Evolutionary conservation across 2,113 vertebrate genomes (phyloP).

Genomic region (Spheniscus mendiculus): DNA sequence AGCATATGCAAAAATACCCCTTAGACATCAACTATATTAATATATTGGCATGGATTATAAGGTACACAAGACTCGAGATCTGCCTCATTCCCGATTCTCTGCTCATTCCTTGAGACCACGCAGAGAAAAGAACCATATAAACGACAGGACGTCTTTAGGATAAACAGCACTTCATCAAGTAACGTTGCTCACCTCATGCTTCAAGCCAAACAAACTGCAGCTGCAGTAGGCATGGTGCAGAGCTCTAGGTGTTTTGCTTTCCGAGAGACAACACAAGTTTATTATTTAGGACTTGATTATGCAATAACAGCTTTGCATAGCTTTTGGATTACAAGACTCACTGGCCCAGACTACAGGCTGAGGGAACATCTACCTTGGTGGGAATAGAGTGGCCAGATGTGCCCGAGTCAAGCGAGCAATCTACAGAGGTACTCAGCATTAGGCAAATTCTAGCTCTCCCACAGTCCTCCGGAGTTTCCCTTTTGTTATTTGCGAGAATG

Average conservation of each 20-base stretch:
- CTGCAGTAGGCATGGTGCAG: background rate
- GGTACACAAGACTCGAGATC: background rate
- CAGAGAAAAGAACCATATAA: background rate
- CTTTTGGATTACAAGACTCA: background rate
- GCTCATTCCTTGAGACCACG: background rate
- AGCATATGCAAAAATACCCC: background rate
- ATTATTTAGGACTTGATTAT: background rate
- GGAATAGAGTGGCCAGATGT: background rate
- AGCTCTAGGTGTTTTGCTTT: background rate
- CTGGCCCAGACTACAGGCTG: background rate
- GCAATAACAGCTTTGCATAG: background rate
- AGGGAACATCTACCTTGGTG: background rate
- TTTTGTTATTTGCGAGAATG: background rate
- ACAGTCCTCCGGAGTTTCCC: background rate
- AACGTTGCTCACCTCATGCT: background rate
- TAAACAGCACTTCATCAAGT: background rate
- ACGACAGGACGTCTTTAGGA: background rate
- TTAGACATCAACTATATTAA: background rate
- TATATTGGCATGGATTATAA: background rate
- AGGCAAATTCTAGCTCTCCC: background rate
- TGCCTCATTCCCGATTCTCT: background rate
- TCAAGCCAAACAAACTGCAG: background rate
- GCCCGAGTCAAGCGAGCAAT: accelerated
- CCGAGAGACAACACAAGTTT: background rate
- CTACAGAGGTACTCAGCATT: background rate